A percentile compares a stretch with the other conserved stretches of the same genome.
Evolutionary conservation across 1,140 invertebrate genomes (phyloP).

Genomic region (Frieseomelitta varia): DNA sequence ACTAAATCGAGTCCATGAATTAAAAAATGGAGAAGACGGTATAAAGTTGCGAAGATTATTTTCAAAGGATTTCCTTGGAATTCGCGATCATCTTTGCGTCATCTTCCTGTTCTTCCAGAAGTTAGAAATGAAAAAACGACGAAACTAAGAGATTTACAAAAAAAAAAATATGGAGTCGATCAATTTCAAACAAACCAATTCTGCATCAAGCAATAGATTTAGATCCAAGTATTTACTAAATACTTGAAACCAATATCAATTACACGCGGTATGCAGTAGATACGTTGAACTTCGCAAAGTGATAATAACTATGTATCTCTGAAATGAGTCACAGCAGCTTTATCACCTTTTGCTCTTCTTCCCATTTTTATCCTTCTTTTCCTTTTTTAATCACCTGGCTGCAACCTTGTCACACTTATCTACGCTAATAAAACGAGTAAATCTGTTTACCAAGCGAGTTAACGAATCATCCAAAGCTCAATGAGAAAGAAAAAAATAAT

Average conservation of each 20-base stretch:
- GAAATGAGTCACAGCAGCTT: neutral
- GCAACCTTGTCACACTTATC: neutral
- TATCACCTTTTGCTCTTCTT: too few relatives aligned
- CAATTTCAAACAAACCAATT: neutral
- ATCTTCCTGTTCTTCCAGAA: neutral
- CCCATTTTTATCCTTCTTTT: too few relatives aligned
- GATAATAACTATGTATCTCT: neutral
- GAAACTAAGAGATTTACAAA: neutral
- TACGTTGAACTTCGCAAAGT: neutral
- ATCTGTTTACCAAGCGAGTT: neutral
- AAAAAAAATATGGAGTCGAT: neutral
- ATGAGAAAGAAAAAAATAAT: neutral
- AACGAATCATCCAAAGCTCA: neutral
- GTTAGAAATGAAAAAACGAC: neutral
- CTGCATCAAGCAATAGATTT: neutral
- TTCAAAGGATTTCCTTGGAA: neutral
- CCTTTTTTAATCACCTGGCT: too few relatives aligned
- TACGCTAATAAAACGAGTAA: neutral
- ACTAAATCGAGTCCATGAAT: neutral
- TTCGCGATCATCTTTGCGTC: neutral
- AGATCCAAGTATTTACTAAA: too few relatives aligned
- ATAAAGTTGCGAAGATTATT: neutral
- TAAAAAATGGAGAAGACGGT: neutral
- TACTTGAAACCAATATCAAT: neutral
- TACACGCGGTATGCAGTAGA: neutral